Evolutionary conservation across 1,140 invertebrate genomes (phyloP).

Genomic region (Pectinophora gossypiella): DNA sequence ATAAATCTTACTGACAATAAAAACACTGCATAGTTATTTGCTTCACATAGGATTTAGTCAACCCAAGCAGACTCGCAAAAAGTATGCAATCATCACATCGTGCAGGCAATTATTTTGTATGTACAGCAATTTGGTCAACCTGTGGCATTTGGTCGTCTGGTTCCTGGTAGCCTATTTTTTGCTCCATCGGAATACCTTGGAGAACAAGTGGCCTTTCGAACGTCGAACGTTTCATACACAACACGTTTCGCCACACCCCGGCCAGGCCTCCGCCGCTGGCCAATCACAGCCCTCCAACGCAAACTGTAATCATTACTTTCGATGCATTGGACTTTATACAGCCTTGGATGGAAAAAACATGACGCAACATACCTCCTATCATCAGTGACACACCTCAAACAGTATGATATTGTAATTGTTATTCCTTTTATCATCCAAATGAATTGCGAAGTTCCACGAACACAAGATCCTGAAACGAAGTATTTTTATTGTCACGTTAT

Average conservation of each 20-base stretch:
- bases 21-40: no score
- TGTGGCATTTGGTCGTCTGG: conserved; percentile 1
- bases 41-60: no score
- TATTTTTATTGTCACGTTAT: no score
- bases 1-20: no score
- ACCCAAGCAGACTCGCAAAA: neutral
- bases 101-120: neutral
- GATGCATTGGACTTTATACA: conserved; percentile 49
- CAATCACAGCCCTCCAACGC: conserved; percentile 48
- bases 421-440: no score
- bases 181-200: conserved; percentile 28
- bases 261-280: conserved; percentile 51
- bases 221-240: conserved; percentile 19
- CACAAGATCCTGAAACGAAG: no score
- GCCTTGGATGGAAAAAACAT: no score
- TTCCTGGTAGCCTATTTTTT: conserved; percentile 41
- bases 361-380: no score
- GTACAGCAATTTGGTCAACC: neutral
- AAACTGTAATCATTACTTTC: conserved; percentile 57
- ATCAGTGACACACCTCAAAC: no score
- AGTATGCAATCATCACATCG: neutral
- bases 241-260: conserved; percentile 61
- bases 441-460: no score
- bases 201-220: conserved; percentile 32
- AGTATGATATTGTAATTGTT: no score